Evolutionary conservation across 1,140 invertebrate species (phyloP), one percentile per base, ranked within the genome.

Genomic region (Vanessa tameamea): DNA sequence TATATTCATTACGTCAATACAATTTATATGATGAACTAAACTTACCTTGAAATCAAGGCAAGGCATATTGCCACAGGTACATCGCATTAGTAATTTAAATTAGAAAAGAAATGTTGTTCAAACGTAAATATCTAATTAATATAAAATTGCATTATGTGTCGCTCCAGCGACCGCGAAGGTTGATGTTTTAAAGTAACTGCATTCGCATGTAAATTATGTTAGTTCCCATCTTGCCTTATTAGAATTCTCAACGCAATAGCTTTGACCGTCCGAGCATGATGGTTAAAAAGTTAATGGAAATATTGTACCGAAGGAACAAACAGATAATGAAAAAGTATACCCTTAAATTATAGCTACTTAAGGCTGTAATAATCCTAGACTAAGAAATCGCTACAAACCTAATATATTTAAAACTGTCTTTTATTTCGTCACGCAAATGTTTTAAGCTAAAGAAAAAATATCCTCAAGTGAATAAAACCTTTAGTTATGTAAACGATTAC

Each of bases 151-250:
- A 59, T 67, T 59, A 64, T 64, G 64, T 14, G 9, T 20, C 71
- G 76, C 68, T 74, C 72, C 72, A 70, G 57, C 63, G 47, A 68
- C 23, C 73, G 71, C 64, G 70, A 50, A 61, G 64, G 61, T 37
- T 57, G 11, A 14, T 51, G 48, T 51, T 51, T 51, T 51, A 43
- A 23, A 13, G 5, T 31, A 61, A 61, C 57, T 31, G 57, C 23
- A 15, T 61, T 37, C 23, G 57, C 57, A 61, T 61, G 57, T 37
- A 37, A 61, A 61, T 61, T 1, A 61, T 57, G 55, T 26, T 57
- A n/a, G 53, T 57, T 26, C 16, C 16, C 53, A 23, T 57, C 53
- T 57, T 57, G 20, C 20, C 8, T 57, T 57, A 5, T 37, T 61
- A 61, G 13, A 61, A 7, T 15, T 61, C 23, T 31, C 23, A 4